Evolutionary conservation across 2,113 vertebrate genomes (phyloP).

Genomic region (Eublepharis macularius): DNA sequence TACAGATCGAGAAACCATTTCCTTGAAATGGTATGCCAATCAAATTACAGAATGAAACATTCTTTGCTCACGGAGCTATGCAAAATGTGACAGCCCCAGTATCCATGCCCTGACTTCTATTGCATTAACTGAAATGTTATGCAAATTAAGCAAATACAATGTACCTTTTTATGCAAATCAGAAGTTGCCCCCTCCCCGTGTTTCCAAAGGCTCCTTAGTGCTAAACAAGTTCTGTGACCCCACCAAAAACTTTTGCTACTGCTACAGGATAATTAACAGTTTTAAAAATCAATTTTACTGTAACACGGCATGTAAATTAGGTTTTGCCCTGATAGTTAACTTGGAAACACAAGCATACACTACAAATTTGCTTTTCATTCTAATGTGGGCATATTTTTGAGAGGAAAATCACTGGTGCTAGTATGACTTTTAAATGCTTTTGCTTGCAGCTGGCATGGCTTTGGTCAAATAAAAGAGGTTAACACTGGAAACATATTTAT

Average conservation of each 20-base stretch:
- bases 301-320: neutral
- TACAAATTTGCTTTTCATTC: slow-evolving; percentile 3
- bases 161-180: neutral
- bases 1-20: too few species aligned
- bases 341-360: neutral
- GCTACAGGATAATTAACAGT: neutral
- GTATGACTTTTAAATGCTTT: slow-evolving; percentile 11
- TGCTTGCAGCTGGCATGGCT: neutral
- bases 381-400: slow-evolving; percentile 11
- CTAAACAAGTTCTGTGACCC: neutral
- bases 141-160: neutral
- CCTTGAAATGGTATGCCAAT: too few species aligned
- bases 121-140: neutral
- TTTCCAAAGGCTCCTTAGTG: neutral
- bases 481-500: too few species aligned
- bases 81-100: neutral
- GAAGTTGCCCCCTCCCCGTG: neutral
- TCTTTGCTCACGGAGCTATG: neutral
- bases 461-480: neutral
- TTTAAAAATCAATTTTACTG: neutral
- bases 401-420: slow-evolving; percentile 11
- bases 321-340: neutral
- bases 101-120: neutral
- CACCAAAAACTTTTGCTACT: neutral
- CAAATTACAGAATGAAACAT: neutral